These are phyloP conservation scores for Rhinolophus sinicus DNA, from an alignment of 2,113 vertebrate genomes.

Conservation along the genomic window DNA sequence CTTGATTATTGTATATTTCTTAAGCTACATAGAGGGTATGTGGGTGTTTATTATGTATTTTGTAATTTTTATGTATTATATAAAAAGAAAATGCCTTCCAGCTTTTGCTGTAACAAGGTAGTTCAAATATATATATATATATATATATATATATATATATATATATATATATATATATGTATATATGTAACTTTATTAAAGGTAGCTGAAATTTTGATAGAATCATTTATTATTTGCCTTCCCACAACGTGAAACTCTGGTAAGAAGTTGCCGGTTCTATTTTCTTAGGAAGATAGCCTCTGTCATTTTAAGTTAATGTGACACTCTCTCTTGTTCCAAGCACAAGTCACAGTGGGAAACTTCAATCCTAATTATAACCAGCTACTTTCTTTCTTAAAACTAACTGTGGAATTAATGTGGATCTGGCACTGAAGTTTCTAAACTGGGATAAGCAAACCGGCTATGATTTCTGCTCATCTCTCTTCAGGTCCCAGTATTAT, in stretches of 20 bases:
- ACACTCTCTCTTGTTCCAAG: not conserved
- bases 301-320: slow-evolving; percentile 45
- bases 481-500: not conserved
- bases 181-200: not conserved
- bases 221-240: slow-evolving; percentile 18
- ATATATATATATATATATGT: no score
- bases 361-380: slow-evolving; percentile 52
- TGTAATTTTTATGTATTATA: not conserved
- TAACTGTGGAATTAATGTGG: not conserved
- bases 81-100: not conserved
- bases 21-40: not conserved
- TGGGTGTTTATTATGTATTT: not conserved
- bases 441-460: not conserved
- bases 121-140: not conserved
- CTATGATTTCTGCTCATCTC: not conserved
- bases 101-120: not conserved
- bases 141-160: no score
- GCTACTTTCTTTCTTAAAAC: not conserved
- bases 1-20: slow-evolving; percentile 17
- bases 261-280: not conserved
- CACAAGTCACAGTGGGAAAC: not conserved
- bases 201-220: slow-evolving; percentile 4
- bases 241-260: not conserved
- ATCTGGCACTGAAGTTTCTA: not conserved
- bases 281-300: slow-evolving; percentile 1